Evolutionary conservation across 1,140 invertebrate genomes (phyloP).

Genomic region (Glossosoma conforme): DNA sequence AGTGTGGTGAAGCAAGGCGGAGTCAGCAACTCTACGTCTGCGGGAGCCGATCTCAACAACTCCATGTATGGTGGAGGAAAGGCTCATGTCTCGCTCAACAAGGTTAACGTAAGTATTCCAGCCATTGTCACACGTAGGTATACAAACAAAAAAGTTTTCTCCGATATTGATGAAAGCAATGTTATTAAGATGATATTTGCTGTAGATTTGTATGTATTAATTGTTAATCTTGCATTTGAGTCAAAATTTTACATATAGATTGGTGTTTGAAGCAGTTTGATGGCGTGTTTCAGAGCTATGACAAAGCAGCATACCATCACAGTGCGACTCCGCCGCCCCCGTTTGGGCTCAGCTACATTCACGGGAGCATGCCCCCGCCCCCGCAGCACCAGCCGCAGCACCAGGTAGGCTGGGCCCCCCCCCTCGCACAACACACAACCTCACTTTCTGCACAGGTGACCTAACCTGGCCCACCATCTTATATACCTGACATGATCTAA

Average conservation of each 20-base stretch:
- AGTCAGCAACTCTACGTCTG: slow-evolving; percentile 26
- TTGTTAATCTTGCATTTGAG: no score
- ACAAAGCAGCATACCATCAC: slow-evolving; percentile 48
- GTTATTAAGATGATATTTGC: no score
- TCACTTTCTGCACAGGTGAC: no score
- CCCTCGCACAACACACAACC: background rate
- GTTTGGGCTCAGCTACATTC: slow-evolving; percentile 37
- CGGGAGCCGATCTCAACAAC: slow-evolving; percentile 38
- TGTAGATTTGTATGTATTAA: no score
- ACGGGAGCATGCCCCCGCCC: slow-evolving; percentile 36
- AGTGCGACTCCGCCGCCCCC: slow-evolving; percentile 45
- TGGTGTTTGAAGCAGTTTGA: no score
- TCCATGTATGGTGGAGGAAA: slow-evolving; percentile 42
- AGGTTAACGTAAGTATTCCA: slow-evolving; percentile 49
- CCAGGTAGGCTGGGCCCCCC: background rate
- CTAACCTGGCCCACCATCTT: no score
- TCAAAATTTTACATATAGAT: no score
- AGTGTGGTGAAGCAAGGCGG: slow-evolving; percentile 22
- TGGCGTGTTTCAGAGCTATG: slow-evolving; percentile 42
- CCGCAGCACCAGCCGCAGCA: slow-evolving; percentile 34
- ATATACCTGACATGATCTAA: no score
- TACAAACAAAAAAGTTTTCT: no score
- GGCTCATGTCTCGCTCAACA: slow-evolving; percentile 45
- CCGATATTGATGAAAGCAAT: no score
- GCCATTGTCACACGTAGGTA: no score